Evolutionary conservation across 2,797 vertebrate genomes (phyloP).

Genomic region (Dipus sagitta): DNA sequence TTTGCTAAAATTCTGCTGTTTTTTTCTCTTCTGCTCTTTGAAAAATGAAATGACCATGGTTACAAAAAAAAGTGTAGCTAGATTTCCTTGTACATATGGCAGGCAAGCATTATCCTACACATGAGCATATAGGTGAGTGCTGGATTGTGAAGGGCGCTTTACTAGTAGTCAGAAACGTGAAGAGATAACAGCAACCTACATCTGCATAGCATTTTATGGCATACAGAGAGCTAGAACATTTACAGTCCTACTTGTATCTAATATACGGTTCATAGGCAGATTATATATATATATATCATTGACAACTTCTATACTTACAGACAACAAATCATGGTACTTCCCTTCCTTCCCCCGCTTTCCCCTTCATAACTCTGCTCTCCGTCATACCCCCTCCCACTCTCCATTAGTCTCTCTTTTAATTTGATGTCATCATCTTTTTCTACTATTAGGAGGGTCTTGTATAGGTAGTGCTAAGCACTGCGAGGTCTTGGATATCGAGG

Average conservation of each 20-base stretch:
- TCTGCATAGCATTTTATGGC: not conserved
- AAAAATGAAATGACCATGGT: conserved; percentile 2
- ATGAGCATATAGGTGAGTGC: not conserved
- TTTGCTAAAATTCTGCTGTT: not conserved
- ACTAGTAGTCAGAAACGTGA: not conserved
- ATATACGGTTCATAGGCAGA: not conserved
- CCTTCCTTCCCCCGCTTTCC: too few relatives aligned
- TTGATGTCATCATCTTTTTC: too few relatives aligned
- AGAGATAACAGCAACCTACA: not conserved
- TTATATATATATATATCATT: too few relatives aligned
- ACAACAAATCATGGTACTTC: too few relatives aligned
- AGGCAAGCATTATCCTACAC: conserved; percentile 11
- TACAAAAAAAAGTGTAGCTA: conserved; percentile 29
- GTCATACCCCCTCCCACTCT: too few relatives aligned
- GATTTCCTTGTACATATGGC: conserved; percentile 16
- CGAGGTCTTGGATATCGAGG: too few relatives aligned
- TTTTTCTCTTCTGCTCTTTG: conserved; percentile 44
- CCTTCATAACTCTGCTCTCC: too few relatives aligned
- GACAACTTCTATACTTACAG: too few relatives aligned
- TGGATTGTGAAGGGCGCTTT: not conserved
- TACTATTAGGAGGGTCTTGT: too few relatives aligned
- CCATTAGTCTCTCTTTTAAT: too few relatives aligned
- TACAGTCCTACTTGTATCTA: conserved; percentile 19
- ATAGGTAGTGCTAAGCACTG: too few relatives aligned
- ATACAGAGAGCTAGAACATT: not conserved